Evolutionary conservation across 2,113 vertebrate genomes (phyloP), one percentile per base, ranked within the genome.

Genomic region (Marmota flaviventris): DNA sequence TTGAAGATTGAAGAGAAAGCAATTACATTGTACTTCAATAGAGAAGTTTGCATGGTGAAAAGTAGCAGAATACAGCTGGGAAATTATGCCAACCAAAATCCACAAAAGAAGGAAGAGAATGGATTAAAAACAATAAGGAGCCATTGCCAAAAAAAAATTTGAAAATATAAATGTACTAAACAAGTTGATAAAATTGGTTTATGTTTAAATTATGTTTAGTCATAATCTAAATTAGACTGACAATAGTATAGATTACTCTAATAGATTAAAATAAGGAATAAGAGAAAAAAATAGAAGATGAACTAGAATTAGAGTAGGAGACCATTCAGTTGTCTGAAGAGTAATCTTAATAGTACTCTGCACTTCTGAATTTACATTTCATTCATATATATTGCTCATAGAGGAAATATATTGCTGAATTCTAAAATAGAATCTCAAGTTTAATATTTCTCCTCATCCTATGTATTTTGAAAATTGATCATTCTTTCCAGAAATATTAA

Each of bases 401-500:
- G 67, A 95, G 18, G 5, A 96, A 76, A 69, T 48, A 13, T 4
- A 45, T 56, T 67, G 4, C 34, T 91, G 77, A 91, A 73, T 90
- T 93, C 29, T 79, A 42, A 56, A 81, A 12, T 20, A 51, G 12
- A 45, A 6, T 92, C 76, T 92, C 87, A 70, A 34, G 2, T 58
- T 91, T 56, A 85, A 58, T 76, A 11, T 48, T 9, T 79, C 34
- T 73, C 34, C 8, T 78, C 72, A 32, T 0, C 2, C 29, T 96
- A n/a, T 10, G 56, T 16, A 18, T 88, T 93, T 91, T 27, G 0
- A 92, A 93, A 92, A 79, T 69, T 37, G n/a, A 11, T 45, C 51
- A 32, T 83, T 96, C 18, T 91, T 89, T 78, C 37, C 14, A 82
- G 34, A 89, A 97, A 92, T 53, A 77, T 25, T 27, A 96, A 72